Conservation (phyloP, 2,797 vertebrate species). For the Rhinogobio ventralis region DNA sequence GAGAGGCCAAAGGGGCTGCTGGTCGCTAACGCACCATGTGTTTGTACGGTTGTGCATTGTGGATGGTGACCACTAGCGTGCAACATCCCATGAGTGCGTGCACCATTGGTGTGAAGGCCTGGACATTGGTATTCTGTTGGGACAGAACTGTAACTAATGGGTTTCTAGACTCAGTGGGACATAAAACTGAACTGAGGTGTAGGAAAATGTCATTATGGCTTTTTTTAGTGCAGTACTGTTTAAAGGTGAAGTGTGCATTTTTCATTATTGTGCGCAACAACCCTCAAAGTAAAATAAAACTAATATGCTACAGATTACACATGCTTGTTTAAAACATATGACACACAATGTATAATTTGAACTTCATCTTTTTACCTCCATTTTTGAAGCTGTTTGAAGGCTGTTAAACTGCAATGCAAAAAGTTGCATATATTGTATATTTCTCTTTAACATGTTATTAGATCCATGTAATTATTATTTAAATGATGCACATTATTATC, state of each 20-base stretch:
- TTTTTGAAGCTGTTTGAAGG: background rate
- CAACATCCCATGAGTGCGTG: background rate
- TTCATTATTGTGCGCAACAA: background rate
- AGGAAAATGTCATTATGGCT: slow-evolving; percentile 7
- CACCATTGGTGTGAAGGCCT: background rate
- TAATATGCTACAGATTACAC: background rate
- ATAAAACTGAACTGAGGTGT: slow-evolving; percentile 10
- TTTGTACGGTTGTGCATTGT: background rate
- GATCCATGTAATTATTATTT: background rate
- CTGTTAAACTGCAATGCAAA: background rate
- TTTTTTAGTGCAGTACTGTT: background rate
- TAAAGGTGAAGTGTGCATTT: slow-evolving; percentile 9
- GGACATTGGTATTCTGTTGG: slow-evolving; percentile 13
- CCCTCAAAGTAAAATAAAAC: background rate
- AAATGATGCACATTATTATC: background rate
- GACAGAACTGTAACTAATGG: slow-evolving; percentile 23
- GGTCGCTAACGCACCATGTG: slow-evolving; percentile 6
- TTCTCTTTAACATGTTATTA: background rate
- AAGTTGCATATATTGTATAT: too few relatives aligned
- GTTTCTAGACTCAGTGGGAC: background rate
- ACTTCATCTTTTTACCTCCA: background rate
- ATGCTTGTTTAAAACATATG: background rate
- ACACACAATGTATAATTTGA: background rate
- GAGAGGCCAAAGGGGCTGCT: slow-evolving; percentile 7
- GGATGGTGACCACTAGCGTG: slow-evolving; percentile 10